Evolutionary conservation across 2,797 vertebrate genomes (phyloP).

Genomic region (Siniperca scherzeri): DNA sequence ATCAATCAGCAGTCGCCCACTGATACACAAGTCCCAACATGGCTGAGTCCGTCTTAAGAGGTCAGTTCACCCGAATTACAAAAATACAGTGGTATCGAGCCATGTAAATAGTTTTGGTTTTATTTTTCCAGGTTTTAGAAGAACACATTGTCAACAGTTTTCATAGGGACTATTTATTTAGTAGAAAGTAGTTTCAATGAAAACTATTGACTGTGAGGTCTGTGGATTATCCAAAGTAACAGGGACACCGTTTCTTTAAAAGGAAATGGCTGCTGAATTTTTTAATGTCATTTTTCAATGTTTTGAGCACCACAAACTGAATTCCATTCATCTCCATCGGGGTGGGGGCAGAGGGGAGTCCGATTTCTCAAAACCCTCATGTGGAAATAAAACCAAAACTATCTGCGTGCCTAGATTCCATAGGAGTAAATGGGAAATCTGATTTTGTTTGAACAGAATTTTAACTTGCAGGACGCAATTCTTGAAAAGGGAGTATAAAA

Average conservation of each 20-base stretch:
- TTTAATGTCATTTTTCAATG: not conserved
- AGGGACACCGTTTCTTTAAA: not conserved
- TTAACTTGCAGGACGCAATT: not conserved
- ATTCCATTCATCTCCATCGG: not conserved
- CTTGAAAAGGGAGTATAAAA: not conserved
- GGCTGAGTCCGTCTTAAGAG: not conserved
- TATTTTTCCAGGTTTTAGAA: not conserved
- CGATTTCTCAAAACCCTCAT: not conserved
- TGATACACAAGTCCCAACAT: too few relatives aligned
- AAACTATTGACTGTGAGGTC: not conserved
- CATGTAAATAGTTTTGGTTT: not conserved
- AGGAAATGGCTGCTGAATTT: not conserved
- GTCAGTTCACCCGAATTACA: not conserved
- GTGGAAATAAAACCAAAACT: not conserved
- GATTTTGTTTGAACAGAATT: not conserved
- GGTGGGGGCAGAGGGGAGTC: not conserved
- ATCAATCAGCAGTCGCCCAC: not conserved
- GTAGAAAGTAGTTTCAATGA: not conserved
- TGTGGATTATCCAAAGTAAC: not conserved
- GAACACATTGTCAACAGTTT: not conserved
- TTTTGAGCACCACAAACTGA: not conserved
- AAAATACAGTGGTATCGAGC: not conserved
- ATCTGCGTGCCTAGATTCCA: not conserved
- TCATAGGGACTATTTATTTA: not conserved
- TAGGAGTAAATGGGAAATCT: not conserved